Evolutionary conservation across 2,888 invertebrate species (phyloP), one percentile per base, ranked within the genome.

Genomic region (Tenthredo notha): DNA sequence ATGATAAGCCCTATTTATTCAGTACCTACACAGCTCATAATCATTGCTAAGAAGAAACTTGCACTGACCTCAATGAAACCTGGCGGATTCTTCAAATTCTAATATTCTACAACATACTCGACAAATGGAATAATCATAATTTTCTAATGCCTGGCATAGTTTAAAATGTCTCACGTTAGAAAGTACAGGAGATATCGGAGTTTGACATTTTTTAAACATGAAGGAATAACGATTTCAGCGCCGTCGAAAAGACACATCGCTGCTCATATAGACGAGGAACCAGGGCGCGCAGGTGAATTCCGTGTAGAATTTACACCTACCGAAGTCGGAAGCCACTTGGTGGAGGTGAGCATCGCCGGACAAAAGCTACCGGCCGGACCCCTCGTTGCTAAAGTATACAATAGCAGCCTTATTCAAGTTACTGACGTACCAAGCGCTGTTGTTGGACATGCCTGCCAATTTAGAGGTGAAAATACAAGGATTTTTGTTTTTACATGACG

Each of bases 361-460:
- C 97, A 98, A 90, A 98, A 98, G 94, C 94, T 99, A 90, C 96
- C 97, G 88, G 98, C 97, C 84, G 98, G 98, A 29, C 98, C 98
- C 18, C 95, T 98, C 87, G 96, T 98, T 86, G 98, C 98, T 89
- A 98, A 98, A 95, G 98, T 98, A 75, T 99, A 98, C 94, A 98
- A 99, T 93, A 97, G 98, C 87, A 97, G 97, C 88, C 95, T 98
- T 88, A 98, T 99, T 92, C 97, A 97, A 94, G 98, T 99, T 88
- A 98, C 98, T 84, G 98, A 99, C 93, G 97, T 99, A 50, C 97
- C 98, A 90, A 98, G 97, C 91, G 99, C 98, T 86, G 96, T 98
- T 87, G 98, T 99, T 61, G 99, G 99, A 84, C 98, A 99, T 94
- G 98, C 98, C 87, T 98, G 98, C 92, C 98, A 99, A 94, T 99